These are phyloP conservation scores for Drosophila parvula DNA, from an alignment of 1,140 invertebrate species.

Conservation along the genomic window DNA sequence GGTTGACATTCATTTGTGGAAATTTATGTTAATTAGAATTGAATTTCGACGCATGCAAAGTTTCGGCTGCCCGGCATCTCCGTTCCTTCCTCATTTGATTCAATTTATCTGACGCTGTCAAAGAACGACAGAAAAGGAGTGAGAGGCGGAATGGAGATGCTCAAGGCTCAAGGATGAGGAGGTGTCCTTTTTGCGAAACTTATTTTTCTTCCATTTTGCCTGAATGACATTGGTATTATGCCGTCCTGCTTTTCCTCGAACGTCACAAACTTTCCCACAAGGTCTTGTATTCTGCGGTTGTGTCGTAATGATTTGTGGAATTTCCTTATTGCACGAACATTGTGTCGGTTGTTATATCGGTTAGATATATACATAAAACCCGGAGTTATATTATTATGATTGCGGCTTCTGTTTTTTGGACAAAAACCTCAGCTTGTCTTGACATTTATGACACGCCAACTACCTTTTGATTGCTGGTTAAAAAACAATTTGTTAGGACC, in stretches of 20 bases:
- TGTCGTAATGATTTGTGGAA: constrained; percentile 74
- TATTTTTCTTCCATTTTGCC: constrained; percentile 53
- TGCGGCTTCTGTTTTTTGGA: constrained; percentile 9
- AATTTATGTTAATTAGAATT: constrained; percentile 83
- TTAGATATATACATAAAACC: constrained; percentile 36
- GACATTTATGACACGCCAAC: constrained; percentile 39
- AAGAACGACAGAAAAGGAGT: constrained; percentile 24
- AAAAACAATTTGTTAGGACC: constrained; percentile 4
- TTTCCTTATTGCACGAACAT: constrained; percentile 60
- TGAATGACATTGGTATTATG: constrained; percentile 34
- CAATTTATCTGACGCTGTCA: constrained; percentile 76
- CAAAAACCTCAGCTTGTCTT: constrained; percentile 19
- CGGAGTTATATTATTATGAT: constrained; percentile 38
- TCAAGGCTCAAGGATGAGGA: constrained; percentile 10
- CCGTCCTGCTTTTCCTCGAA: constrained; percentile 21
- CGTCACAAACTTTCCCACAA: constrained; percentile 55
- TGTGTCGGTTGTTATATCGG: constrained; percentile 23
- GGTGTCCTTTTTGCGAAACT: constrained; percentile 46
- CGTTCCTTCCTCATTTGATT: constrained; percentile 70
- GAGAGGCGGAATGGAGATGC: not conserved
- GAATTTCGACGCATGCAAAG: constrained; percentile 80
- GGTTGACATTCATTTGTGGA: constrained; percentile 82
- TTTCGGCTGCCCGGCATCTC: constrained; percentile 42
- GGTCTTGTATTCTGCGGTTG: constrained; percentile 63
- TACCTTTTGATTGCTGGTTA: constrained; percentile 30